Evolutionary conservation across 2,888 invertebrate species (phyloP).

Genomic region (Drosophila melanosoma): DNA sequence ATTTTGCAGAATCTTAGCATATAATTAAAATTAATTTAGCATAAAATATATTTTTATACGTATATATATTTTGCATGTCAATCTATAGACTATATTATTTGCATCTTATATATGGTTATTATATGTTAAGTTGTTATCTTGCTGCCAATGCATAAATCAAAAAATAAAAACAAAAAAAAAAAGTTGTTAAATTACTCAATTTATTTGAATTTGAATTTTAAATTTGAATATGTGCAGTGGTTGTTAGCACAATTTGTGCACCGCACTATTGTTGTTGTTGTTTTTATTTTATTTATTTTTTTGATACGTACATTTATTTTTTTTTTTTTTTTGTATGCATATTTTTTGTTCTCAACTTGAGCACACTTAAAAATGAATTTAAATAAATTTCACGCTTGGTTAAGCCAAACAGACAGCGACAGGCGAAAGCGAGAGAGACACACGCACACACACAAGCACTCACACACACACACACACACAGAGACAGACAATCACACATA

Average conservation of each 20-base stretch:
- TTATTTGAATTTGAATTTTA: conserved; percentile 44
- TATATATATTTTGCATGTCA: not conserved
- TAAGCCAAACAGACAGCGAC: conserved; percentile 64
- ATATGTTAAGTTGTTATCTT: conserved; percentile 15
- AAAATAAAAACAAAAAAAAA: conserved; percentile 44
- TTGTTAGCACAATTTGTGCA: conserved; percentile 21
- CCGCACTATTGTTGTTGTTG: not conserved
- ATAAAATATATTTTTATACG: not conserved
- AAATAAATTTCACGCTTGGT: conserved; percentile 82
- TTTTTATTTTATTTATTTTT: not conserved
- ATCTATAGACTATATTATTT: not conserved
- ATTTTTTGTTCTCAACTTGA: conserved; percentile 62
- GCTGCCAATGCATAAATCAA: conserved; percentile 45
- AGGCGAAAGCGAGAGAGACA: conserved; percentile 49
- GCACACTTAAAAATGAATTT: conserved; percentile 81
- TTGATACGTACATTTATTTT: conserved; percentile 14
- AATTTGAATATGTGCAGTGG: conserved; percentile 38
- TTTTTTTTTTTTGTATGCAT: conserved; percentile 34
- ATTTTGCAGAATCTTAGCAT: not conserved
- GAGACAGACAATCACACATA: conserved; percentile 10
- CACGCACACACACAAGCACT: conserved; percentile 15
- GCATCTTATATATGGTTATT: not conserved
- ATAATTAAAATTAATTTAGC: not conserved
- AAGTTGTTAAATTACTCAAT: conserved; percentile 43
- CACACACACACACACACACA: conserved; percentile 3